Conservation (phyloP, 2,888 invertebrate species). For the Pristionchus mayeri region DNA sequence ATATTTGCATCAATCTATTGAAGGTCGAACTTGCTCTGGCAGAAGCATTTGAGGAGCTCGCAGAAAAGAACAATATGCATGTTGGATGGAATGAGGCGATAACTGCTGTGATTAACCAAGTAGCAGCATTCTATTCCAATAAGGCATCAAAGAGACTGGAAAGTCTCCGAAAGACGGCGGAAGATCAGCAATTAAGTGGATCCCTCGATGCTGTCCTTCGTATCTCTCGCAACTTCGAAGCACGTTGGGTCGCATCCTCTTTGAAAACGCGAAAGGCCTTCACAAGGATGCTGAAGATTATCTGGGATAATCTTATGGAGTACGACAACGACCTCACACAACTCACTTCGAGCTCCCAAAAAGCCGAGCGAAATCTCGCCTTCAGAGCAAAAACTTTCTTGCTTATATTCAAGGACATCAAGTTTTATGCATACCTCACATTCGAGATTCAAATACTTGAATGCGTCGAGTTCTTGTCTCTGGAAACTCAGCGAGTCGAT, state of each 20-base stretch:
- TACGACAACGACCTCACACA: neutral
- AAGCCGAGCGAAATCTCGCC: neutral
- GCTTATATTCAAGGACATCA: neutral
- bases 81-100: neutral
- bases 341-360: neutral
- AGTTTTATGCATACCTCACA: neutral
- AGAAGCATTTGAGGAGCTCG: neutral
- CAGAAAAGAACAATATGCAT: neutral
- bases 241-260: neutral
- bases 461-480: neutral
- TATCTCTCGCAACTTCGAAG: neutral
- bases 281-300: neutral
- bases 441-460: neutral
- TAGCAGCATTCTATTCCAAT: neutral
- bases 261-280: neutral
- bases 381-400: neutral
- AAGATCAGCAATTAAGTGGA: neutral
- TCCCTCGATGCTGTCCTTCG: neutral
- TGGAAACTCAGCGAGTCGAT: neutral
- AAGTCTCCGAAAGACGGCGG: neutral
- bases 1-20: neutral
- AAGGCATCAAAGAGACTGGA: neutral
- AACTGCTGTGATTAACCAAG: neutral
- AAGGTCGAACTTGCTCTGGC: neutral
- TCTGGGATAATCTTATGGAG: neutral